Evolutionary conservation across 2,888 invertebrate species (phyloP).

Genomic region (Stratiomys singularior): DNA sequence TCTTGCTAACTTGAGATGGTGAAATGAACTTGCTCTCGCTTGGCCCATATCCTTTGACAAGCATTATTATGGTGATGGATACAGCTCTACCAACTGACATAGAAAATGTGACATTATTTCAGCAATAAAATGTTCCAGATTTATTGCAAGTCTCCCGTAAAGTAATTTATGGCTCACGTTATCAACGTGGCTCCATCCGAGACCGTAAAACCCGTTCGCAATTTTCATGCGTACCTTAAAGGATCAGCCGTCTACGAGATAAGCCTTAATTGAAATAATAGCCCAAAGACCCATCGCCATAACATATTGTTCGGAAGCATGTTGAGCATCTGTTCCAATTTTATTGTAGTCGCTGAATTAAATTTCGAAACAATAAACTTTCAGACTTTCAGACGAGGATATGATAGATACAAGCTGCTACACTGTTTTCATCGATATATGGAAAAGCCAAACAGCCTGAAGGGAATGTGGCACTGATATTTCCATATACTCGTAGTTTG

Average conservation of each 20-base stretch:
- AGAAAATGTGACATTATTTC: no score
- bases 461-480: neutral
- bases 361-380: conserved; percentile 49
- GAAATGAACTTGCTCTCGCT: no score
- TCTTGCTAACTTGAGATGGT: no score
- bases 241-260: conserved; percentile 23
- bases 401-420: conserved; percentile 48
- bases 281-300: conserved; percentile 1
- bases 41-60: no score
- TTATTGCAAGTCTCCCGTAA: neutral
- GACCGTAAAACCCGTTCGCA: neutral
- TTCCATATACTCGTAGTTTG: neutral
- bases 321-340: conserved; percentile 47
- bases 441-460: conserved; percentile 24
- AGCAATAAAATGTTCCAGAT: neutral
- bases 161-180: neutral
- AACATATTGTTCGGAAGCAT: conserved; percentile 14
- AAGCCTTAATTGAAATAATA: conserved; percentile 33
- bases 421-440: conserved; percentile 30
- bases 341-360: conserved; percentile 44
- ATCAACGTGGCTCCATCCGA: neutral
- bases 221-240: neutral
- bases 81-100: no score
- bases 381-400: conserved; percentile 11
- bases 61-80: no score